These are phyloP conservation scores for Pocota personata DNA, from an alignment of 2,888 invertebrate species.

Conservation along the genomic window DNA sequence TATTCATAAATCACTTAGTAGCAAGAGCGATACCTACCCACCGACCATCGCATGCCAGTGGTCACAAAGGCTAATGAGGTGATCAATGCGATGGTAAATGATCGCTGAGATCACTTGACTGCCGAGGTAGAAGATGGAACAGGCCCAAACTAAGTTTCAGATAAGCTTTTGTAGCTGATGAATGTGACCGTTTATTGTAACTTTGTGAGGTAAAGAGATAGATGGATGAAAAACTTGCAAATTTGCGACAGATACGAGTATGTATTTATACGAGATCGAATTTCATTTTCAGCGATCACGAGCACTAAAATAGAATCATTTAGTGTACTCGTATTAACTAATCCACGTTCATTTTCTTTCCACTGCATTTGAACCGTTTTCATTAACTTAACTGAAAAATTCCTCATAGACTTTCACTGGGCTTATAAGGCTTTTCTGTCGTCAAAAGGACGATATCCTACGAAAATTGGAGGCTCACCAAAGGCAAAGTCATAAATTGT, in stretches of 20 bases:
- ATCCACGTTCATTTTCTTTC: too few relatives aligned
- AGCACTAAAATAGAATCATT: too few relatives aligned
- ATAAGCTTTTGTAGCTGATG: not conserved
- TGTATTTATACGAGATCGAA: not conserved
- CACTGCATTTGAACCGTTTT: too few relatives aligned
- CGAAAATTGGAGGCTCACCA: too few relatives aligned
- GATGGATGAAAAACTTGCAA: not conserved
- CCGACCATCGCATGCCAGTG: conserved; percentile 27
- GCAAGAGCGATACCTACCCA: not conserved
- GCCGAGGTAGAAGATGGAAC: conserved; percentile 4
- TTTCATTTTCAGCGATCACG: not conserved
- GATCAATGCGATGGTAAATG: conserved; percentile 55
- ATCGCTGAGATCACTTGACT: conserved; percentile 35
- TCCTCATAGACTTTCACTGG: too few relatives aligned
- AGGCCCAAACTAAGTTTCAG: not conserved
- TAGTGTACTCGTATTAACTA: too few relatives aligned
- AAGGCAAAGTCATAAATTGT: too few relatives aligned
- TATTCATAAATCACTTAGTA: conserved; percentile 55
- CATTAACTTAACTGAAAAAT: too few relatives aligned
- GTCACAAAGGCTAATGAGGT: conserved; percentile 55
- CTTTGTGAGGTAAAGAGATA: not conserved
- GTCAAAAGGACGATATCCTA: too few relatives aligned
- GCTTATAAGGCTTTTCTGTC: too few relatives aligned
- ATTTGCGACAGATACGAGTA: not conserved
- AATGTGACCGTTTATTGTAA: not conserved